Evolutionary conservation across 2,888 invertebrate genomes (phyloP), one percentile per base, ranked within the genome.

Genomic region (Amorpha juglandis): DNA sequence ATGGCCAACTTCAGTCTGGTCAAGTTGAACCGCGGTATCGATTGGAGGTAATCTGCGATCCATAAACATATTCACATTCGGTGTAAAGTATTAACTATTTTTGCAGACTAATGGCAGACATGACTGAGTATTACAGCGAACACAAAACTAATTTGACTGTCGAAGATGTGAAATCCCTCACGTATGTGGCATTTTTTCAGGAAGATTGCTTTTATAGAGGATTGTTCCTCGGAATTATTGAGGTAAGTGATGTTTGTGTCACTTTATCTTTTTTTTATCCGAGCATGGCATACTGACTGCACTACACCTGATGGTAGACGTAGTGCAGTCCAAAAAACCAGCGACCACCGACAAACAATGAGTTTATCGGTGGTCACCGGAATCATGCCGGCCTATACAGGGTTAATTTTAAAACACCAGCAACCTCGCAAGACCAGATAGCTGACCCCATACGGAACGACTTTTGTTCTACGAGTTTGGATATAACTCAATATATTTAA

Each of bases 171-270:
- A 75, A 70, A 38, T 53, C 73, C 0, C 74, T 90, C 6, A 81
- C 79, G 0, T 90, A 83, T 71, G 92, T 90, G 68, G 88, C 88
- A 0, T 83, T 78, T 65, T 84, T 80, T 35, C 90, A 90, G 16
- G 78, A 83, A 6, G 74, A 81, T 0, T 80, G 79, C 63, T 89
- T 78, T 72, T 90, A 88, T 68, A 77, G 92, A 62, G 90, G 80
- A 7, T 74, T 92, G 48, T 80, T 88, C 69, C 75, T 91, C 1
- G 76, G 81, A 64, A 67, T 86, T 0, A 71, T 69, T 42, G 83
- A 90, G 83, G 90, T 90, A 73, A 63, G 58, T 53, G 16, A 35
- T 45, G 1, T 33, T 35, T 52, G 19, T 16, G 14, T 3, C 11
- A 55, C 11, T n/a, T 53, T 53, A 47, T n/a, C n/a, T 47, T 51